phyloP scores from a whole-genome alignment of 2,113 vertebrate species.

The Hydrochoerus hydrochaeris region DNA sequence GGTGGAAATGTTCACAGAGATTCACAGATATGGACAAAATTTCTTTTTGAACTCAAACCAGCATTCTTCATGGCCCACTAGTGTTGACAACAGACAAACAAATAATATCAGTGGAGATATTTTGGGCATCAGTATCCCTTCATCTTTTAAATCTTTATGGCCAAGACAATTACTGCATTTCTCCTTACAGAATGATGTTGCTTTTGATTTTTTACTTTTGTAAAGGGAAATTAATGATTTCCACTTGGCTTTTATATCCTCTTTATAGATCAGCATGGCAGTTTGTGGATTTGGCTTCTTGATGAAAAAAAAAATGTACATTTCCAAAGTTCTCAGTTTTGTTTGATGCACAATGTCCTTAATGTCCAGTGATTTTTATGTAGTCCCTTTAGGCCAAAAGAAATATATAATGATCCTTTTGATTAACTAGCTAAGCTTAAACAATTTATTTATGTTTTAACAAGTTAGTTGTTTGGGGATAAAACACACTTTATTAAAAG shows the following conservation, averaged over 20 bases:
- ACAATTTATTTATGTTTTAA: background rate
- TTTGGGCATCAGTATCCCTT: background rate
- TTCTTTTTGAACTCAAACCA: background rate
- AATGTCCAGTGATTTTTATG: background rate
- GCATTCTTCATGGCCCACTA: background rate
- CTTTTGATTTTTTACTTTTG: conserved; percentile 27
- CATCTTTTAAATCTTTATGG: background rate
- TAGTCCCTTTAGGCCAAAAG: background rate
- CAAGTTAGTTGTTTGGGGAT: background rate
- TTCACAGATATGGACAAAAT: background rate
- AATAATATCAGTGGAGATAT: background rate
- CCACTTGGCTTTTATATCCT: background rate
- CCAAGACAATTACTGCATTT: background rate
- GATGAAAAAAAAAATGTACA: background rate
- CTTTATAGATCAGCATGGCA: background rate
- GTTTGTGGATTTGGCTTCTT: background rate
- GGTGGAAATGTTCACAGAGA: background rate
- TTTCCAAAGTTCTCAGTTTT: background rate
- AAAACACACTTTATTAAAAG: background rate
- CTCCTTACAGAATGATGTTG: background rate
- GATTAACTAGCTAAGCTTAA: conserved; percentile 13
- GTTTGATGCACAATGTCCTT: background rate
- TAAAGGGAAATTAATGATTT: background rate
- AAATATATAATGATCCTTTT: background rate
- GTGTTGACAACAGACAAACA: background rate